These are phyloP conservation scores for Otolemur crassicaudatus DNA, from an alignment of 2,797 vertebrate genomes.

Conservation along the genomic window DNA sequence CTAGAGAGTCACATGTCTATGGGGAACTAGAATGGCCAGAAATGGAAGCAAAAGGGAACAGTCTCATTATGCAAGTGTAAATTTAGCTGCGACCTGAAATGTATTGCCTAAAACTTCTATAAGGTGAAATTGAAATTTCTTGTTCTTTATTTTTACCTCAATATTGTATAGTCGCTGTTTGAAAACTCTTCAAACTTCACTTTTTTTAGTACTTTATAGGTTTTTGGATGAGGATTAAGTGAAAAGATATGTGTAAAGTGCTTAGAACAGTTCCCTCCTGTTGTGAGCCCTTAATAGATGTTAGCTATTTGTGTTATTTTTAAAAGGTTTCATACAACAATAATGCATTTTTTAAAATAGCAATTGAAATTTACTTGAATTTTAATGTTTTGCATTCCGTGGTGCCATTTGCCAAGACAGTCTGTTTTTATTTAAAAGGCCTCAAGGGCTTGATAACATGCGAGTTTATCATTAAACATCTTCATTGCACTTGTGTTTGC, in stretches of 20 bases:
- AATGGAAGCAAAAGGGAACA: neutral
- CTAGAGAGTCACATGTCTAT: conserved; percentile 25
- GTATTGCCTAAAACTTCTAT: conserved; percentile 56
- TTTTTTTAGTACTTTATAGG: conserved; percentile 5
- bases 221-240: neutral
- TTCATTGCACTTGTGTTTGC: conserved; percentile 51
- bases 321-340: neutral
- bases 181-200: conserved; percentile 39
- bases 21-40: neutral
- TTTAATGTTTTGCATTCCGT: conserved; percentile 17
- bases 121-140: conserved; percentile 50
- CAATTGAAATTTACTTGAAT: conserved; percentile 41
- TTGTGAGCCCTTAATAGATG: neutral
- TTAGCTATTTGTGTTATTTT: conserved; percentile 43
- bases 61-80: conserved; percentile 3
- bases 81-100: conserved; percentile 49
- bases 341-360: neutral
- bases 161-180: neutral
- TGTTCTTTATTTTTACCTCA: neutral
- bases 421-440: conserved; percentile 42
- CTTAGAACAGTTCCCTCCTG: neutral
- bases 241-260: neutral
- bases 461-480: conserved; percentile 29
- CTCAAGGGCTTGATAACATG: neutral
- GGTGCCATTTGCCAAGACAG: neutral